Conservation (phyloP, 92 coral and sea anemone species). For the Epizoanthus rinbou region DNA sequence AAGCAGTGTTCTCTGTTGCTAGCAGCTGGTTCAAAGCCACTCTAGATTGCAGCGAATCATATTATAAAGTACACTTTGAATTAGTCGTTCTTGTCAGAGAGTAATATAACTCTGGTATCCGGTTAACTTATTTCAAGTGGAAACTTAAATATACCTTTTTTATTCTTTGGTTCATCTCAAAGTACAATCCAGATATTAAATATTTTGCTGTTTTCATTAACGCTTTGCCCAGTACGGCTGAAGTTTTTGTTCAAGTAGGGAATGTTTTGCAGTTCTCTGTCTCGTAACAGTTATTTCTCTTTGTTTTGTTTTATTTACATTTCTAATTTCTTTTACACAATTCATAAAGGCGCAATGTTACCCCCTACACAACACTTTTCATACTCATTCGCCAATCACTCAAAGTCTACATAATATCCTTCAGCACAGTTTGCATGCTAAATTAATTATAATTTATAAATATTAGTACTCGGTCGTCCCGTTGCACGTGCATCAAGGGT, state of each 20-base stretch:
- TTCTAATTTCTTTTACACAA: slow-evolving; percentile 79
- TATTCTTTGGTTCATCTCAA: slow-evolving; percentile 55
- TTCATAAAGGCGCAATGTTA: slow-evolving; percentile 58
- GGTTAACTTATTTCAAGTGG: slow-evolving; percentile 80
- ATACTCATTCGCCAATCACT: slow-evolving; percentile 45
- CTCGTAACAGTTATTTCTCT: slow-evolving; percentile 45
- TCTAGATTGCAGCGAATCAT: slow-evolving; percentile 59
- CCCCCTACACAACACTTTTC: slow-evolving; percentile 30
- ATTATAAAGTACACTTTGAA: slow-evolving; percentile 81
- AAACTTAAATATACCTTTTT: slow-evolving; percentile 65
- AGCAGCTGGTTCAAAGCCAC: slow-evolving; percentile 76
- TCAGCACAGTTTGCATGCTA: slow-evolving; percentile 58
- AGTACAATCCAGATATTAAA: not conserved
- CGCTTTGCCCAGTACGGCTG: slow-evolving; percentile 37
- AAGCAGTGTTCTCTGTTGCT: slow-evolving; percentile 29
- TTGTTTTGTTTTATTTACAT: slow-evolving; percentile 62
- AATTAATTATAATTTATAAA: slow-evolving; percentile 66
- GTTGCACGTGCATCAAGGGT: slow-evolving; percentile 53
- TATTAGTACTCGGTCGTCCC: slow-evolving; percentile 58
- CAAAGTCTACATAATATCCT: slow-evolving; percentile 50
- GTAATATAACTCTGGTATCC: slow-evolving; percentile 87
- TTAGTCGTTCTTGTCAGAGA: slow-evolving; percentile 62
- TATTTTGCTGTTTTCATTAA: slow-evolving; percentile 33
- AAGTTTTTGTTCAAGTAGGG: slow-evolving; percentile 46
- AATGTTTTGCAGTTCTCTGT: slow-evolving; percentile 12